These are phyloP conservation scores for Sclerodermus sp. DNA, from an alignment of 2,888 invertebrate species.

Conservation along the genomic window DNA sequence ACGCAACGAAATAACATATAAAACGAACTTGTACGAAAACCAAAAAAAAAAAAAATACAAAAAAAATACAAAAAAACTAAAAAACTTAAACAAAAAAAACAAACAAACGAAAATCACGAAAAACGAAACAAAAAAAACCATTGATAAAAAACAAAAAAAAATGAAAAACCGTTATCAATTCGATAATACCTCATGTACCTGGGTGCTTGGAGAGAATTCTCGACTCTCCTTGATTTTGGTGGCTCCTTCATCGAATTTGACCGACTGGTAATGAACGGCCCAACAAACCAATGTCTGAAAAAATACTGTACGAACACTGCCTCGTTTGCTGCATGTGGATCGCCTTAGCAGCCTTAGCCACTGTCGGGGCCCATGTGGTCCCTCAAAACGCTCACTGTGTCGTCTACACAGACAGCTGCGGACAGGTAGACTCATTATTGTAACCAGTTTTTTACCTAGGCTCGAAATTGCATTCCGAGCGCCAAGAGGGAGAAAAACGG, in stretches of 20 bases:
- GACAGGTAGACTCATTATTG: slow-evolving; percentile 77
- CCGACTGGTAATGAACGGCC: slow-evolving; percentile 47
- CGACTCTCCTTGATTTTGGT: slow-evolving; percentile 52
- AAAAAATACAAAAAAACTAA: slow-evolving; percentile 10
- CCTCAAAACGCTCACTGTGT: slow-evolving; percentile 90
- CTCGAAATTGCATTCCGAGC: slow-evolving; percentile 48
- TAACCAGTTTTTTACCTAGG: slow-evolving; percentile 57
- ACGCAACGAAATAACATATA: too few species aligned
- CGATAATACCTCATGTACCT: slow-evolving; percentile 57
- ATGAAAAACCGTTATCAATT: slow-evolving; percentile 27
- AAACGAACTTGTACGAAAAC: too few species aligned
- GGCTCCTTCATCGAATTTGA: slow-evolving; percentile 53
- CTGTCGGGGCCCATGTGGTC: slow-evolving; percentile 68
- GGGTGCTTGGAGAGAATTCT: slow-evolving; percentile 54
- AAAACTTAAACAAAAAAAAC: slow-evolving; percentile 12
- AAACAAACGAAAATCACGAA: slow-evolving; percentile 19
- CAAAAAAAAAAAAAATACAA: slow-evolving; percentile 24
- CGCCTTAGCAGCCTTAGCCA: slow-evolving; percentile 62
- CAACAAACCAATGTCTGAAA: slow-evolving; percentile 27
- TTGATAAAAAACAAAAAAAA: slow-evolving; percentile 5
- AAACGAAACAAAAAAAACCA: slow-evolving; percentile 2
- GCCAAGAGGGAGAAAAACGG: slow-evolving; percentile 9
- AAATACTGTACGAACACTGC: slow-evolving; percentile 57
- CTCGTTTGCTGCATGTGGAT: slow-evolving; percentile 65
- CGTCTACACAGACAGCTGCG: slow-evolving; percentile 93